Evolutionary conservation across 2,888 invertebrate species (phyloP), one percentile per base, ranked within the genome.

Genomic region (Phania funesta): DNA sequence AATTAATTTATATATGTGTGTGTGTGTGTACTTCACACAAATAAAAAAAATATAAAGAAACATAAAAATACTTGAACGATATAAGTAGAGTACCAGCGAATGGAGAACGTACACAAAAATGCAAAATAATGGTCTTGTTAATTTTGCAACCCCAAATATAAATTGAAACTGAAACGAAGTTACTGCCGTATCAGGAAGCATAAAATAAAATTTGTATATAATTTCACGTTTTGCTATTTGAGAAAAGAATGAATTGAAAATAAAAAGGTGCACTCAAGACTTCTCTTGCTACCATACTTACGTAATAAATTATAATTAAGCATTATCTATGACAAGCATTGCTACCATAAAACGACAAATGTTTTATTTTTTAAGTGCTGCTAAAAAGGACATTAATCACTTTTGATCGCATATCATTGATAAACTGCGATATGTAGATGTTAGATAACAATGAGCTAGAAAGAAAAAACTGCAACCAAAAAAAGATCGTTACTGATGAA

Each of bases 271-370:
- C 78, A 74, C 54, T 78, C 32, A 26, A 62, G 54, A 54, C 26
- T 50, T 56, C 56, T 4, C n/a, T n/a, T n/a, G 71, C 78, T 74
- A 44, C 74, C 82, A 82, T 82, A 74, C 74, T 78, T 70, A 70
- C 22, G 74, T 74, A 41, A 80, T 83, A 83, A 83, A 83, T 83
- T 83, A 83, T 83, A 83, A 83, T 83, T 83, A 83, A 83, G 83
- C 60, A 73, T 80, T 80, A 79, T 83, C 76, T 80, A 64, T 76
- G 83, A 83, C 80, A 80, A 58, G 71, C 80, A 71, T 76, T 83
- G 82, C 82, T 82, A 82, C 82, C 77, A 82, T 78, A 82, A 81
- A 65, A 81, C 67, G 54, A 62, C 46, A 68, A 81, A 77, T 67
- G 65, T 62, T 60, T 67, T 74, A 64, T 48, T 48, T 60, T 77